These are phyloP conservation scores for Triops cancriformis DNA, from an alignment of 1,140 invertebrate species.

Conservation along the genomic window DNA sequence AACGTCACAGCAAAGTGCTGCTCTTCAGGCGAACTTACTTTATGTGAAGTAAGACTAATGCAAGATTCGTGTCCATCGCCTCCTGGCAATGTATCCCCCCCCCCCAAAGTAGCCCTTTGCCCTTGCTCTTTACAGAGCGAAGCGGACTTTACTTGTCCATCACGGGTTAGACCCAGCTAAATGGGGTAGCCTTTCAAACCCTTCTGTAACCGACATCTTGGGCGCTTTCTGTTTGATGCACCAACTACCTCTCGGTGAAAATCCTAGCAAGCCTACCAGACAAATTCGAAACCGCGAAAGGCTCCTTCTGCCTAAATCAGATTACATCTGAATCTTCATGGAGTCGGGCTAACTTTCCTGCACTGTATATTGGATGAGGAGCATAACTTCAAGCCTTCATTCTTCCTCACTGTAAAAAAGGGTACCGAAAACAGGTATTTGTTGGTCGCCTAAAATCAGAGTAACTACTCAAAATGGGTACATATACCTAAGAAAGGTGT, in stretches of 20 bases:
- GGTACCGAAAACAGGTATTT: too few relatives aligned
- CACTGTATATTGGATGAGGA: too few relatives aligned
- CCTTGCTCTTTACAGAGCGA: background rate
- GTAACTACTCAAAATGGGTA: too few relatives aligned
- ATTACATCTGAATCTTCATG: too few relatives aligned
- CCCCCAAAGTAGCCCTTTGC: background rate
- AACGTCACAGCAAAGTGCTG: constrained; percentile 9
- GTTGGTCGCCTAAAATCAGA: too few relatives aligned
- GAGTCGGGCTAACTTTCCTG: too few relatives aligned
- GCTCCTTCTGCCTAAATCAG: too few relatives aligned
- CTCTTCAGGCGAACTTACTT: background rate
- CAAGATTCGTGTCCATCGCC: constrained; percentile 12
- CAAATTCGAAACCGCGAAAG: too few relatives aligned
- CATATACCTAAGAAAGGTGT: too few relatives aligned
- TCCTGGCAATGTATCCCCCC: background rate
- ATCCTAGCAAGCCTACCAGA: too few relatives aligned
- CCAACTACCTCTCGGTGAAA: background rate
- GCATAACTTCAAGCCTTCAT: too few relatives aligned
- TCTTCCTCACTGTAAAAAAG: too few relatives aligned
- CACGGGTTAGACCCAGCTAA: background rate
- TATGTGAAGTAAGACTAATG: constrained; percentile 6
- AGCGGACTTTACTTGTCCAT: constrained; percentile 9
- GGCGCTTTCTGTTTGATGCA: background rate
- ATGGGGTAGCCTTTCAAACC: background rate
- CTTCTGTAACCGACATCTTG: background rate